phyloP scores from a whole-genome alignment of 2,113 vertebrate species.

The Prionailurus bengalensis region DNA sequence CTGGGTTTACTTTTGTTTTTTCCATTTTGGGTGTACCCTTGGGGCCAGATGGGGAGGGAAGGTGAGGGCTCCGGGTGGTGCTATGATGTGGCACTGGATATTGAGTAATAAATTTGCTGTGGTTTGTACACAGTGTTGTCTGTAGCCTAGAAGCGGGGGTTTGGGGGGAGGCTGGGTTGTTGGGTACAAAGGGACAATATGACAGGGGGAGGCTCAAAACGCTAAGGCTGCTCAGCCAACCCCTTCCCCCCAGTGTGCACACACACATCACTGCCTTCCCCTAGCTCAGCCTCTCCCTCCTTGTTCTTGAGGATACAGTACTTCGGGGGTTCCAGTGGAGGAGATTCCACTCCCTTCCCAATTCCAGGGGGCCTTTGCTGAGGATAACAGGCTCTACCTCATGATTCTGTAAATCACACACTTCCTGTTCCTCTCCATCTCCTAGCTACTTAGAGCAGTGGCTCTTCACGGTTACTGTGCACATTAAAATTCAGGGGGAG shows the following conservation, averaged over 20 bases:
- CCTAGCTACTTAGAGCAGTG: neutral
- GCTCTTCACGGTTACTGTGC: neutral
- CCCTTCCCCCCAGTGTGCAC: accelerated
- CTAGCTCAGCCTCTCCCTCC: neutral
- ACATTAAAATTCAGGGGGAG: neutral
- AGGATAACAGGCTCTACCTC: neutral
- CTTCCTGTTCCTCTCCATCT: neutral
- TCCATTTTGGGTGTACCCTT: slow-evolving; percentile 66
- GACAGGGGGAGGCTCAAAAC: neutral
- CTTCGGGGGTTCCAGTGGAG: neutral
- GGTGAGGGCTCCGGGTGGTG: slow-evolving; percentile 75
- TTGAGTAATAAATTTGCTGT: slow-evolving; percentile 85
- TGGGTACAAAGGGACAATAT: neutral
- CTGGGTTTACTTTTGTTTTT: slow-evolving; percentile 77
- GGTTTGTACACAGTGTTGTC: slow-evolving; percentile 78
- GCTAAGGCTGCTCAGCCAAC: neutral
- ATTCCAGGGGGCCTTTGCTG: neutral
- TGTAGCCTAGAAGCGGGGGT: neutral
- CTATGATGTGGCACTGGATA: slow-evolving; percentile 78
- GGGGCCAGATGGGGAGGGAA: slow-evolving; percentile 60
- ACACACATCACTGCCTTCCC: neutral
- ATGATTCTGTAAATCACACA: neutral
- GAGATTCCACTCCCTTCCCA: neutral
- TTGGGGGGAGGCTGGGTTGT: neutral
- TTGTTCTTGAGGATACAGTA: neutral